Evolutionary conservation across 2,797 vertebrate species (phyloP), one percentile per base, ranked within the genome.

Genomic region (Sarcoramphus papa): DNA sequence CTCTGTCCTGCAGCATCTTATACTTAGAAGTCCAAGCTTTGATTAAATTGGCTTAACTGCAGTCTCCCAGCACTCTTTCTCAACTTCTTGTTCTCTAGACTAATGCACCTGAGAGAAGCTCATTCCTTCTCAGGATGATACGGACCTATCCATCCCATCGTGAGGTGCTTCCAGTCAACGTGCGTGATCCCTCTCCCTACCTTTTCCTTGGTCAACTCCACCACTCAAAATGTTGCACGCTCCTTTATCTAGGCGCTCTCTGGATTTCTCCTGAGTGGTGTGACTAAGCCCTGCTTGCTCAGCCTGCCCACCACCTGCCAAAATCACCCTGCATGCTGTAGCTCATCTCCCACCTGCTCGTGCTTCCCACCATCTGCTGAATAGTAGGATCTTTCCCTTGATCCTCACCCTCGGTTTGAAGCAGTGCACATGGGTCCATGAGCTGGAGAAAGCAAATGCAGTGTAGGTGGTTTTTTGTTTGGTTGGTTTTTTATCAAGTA

Each of bases 141-240:
- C 1, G 4, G 59, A 37, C 15, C 14, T 27, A 56, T 12, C 12
- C 22, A 22, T 80, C 28, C 22, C 10, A 22, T 56, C 0, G 0
- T 40, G 30, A 33, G 35, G 14, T 63, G 19, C 20, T 82, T 85
- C 10, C 30, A 69, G 33, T 30, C 40, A 48, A 10, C 0, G 1
- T 7, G 3, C 23, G 15, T 28, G n/a, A 53, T 54, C 35, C 4
- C 33, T 35, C 10, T 85, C 12, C 9, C 6, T 56, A 4, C n/a
- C 16, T 37, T 56, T 75, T 47, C 41, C 25, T 59, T 53, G 15
- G 12, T 51, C 43, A 89, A 64, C 1, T 68, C 22, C 6, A 14
- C 30, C 19, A 9, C 25, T 65, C 37, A 62, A 84, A 63, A 47
- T 33, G 27, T 24, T 45, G 23, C 12, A 14, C 1, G 0, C 3